Percentiles rank a stretch among this genome's conserved stretches.
These are phyloP conservation scores for Synanthedon formicaeformis DNA, from an alignment of 2,888 invertebrate species.

Conservation along the genomic window DNA sequence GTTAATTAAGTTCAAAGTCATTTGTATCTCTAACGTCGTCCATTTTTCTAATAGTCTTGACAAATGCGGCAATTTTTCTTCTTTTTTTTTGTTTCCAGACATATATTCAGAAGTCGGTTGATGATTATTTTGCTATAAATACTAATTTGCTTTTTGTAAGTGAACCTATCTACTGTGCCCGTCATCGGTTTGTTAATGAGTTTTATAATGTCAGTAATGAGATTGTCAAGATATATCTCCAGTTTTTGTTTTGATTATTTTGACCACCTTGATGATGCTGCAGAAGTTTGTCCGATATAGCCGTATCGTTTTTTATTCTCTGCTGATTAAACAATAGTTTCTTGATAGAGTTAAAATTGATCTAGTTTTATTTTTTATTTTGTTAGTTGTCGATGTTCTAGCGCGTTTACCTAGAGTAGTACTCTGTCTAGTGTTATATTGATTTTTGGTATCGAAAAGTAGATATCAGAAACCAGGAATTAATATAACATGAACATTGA, in stretches of 20 bases:
- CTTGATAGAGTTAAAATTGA: not conserved
- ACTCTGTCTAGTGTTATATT: no score
- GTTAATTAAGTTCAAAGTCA: constrained; percentile 40
- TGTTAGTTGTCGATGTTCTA: no score
- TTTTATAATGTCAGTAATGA: constrained; percentile 29
- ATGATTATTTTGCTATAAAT: constrained; percentile 12
- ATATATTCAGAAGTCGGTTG: constrained; percentile 6
- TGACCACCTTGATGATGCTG: constrained; percentile 18
- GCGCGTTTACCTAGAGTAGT: no score
- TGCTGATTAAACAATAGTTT: not conserved
- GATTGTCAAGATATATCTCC: constrained; percentile 24
- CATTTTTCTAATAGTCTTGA: constrained; percentile 13
- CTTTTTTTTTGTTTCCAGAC: constrained; percentile 10
- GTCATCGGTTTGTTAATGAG: constrained; percentile 22
- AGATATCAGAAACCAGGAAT: no score
- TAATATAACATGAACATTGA: no score
- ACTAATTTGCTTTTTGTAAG: constrained; percentile 7
- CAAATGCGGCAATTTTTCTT: constrained; percentile 20
- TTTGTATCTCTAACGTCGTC: constrained; percentile 42
- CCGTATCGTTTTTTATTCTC: constrained; percentile 4
- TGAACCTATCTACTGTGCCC: constrained; percentile 18
- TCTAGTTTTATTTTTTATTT: not conserved
- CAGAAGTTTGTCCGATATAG: constrained; percentile 3
- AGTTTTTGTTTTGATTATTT: constrained; percentile 18
- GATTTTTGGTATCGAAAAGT: no score